Evolutionary conservation across 2,888 invertebrate genomes (phyloP), one percentile per base, ranked within the genome.

Genomic region (Pyrrhosoma nymphula): DNA sequence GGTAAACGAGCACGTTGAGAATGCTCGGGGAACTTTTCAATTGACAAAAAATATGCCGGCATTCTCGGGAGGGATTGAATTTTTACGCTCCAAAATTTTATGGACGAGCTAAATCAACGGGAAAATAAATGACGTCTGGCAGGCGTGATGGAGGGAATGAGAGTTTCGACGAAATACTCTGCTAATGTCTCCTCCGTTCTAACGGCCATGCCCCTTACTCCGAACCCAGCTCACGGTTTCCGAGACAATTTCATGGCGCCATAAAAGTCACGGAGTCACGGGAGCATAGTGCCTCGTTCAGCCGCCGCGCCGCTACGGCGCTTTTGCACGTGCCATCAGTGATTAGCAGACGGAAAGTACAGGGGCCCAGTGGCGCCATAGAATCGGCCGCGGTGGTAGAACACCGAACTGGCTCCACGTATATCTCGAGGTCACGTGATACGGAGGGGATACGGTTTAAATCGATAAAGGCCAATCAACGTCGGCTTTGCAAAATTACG

Each of bases 221-320:
- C 69, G 23, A 26, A 12, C 69, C 47, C n/a, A 4, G 26, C 69
- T 26, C 69, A 26, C 69, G n/a, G 26, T n/a, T 23, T 10, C 69
- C 69, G 69, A 69, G 69, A 69, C 69, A 69, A 69, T 69, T 69
- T 69, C 69, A 69, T 69, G 69, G 69, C 69, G 69, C 69, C 69
- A 69, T 69, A 69, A 69, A 69, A 69, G 20, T 26, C 26, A 6
- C 26, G 23, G 69, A 23, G 69, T 69, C 69, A 69, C 69, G n/a
- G 69, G 69, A 14, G 60, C 69, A 10, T 69, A 69, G 69, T 69
- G 6, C 69, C 69, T 69, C 26, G 23, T 69, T 26, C 69, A 26
- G 69, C n/a, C 69, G 69, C 26, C 69, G 10, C 23, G 26, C 18
- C 69, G n/a, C 23, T 23, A 10, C 47, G 47, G 47, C 47, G 69